phyloP scores from a whole-genome alignment of 2,797 vertebrate genomes.

The Bovichtus diacanthus region DNA sequence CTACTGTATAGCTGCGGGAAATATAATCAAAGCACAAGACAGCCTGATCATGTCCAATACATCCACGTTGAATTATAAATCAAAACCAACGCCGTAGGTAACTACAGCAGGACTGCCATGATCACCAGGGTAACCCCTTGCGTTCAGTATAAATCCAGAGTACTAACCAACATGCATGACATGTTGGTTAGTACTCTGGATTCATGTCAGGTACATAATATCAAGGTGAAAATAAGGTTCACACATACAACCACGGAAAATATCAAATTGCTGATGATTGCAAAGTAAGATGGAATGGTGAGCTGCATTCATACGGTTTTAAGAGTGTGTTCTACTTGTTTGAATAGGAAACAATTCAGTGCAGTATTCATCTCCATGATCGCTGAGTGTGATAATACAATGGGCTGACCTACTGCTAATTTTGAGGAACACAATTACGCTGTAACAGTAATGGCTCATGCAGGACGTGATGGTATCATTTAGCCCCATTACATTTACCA shows the following conservation, averaged over 20 bases:
- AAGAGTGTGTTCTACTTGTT: constrained; percentile 9
- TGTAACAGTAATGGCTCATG: constrained; percentile 56
- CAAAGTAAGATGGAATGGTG: constrained; percentile 1
- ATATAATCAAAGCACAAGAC: constrained; percentile 1
- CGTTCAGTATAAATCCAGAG: not conserved
- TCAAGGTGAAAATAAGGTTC: not conserved
- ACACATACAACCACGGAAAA: not conserved
- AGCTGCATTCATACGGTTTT: constrained; percentile 8
- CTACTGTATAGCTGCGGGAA: not conserved
- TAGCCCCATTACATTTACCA: constrained; percentile 58
- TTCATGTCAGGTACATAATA: not conserved
- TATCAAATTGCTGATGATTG: not conserved
- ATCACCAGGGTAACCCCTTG: not conserved
- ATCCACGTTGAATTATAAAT: not conserved
- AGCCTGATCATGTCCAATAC: not conserved
- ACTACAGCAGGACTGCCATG: not conserved
- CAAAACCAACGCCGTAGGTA: not conserved
- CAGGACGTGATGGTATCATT: constrained; percentile 62
- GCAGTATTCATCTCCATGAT: constrained; percentile 39
- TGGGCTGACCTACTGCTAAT: constrained; percentile 53
- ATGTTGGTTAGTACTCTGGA: too few species aligned
- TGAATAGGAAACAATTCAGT: constrained; percentile 38
- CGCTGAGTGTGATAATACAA: constrained; percentile 32
- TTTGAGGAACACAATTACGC: constrained; percentile 59
- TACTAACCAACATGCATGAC: not conserved